Percentiles rank a stretch among this genome's conserved stretches.
Conservation (phyloP, 2,888 invertebrate genomes). For the Cantharis rustica region DNA sequence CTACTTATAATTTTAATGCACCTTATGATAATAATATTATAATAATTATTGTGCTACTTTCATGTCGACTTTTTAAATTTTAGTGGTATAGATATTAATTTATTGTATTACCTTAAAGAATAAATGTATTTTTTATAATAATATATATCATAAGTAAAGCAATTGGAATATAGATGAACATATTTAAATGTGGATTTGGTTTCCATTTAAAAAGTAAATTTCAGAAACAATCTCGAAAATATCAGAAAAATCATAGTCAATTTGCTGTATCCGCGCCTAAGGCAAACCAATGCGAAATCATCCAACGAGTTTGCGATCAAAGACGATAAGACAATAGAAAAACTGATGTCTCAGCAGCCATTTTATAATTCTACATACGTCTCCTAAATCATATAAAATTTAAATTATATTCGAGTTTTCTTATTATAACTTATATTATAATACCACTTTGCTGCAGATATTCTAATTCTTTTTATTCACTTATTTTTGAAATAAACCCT, state of each 20-base stretch:
- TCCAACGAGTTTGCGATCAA: slow-evolving; percentile 15
- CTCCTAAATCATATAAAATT: background rate
- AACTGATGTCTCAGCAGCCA: slow-evolving; percentile 42
- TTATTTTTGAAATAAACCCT: background rate
- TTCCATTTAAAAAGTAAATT: slow-evolving; percentile 8
- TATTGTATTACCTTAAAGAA: background rate
- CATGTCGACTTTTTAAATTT: too few relatives aligned
- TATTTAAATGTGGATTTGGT: background rate
- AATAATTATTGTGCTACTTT: too few relatives aligned
- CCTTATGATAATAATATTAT: too few relatives aligned
- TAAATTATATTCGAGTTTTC: background rate
- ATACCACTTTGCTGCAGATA: background rate
- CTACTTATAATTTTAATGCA: too few relatives aligned
- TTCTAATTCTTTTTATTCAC: background rate
- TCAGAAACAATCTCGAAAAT: slow-evolving; percentile 23
- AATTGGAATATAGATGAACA: background rate
- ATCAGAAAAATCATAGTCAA: slow-evolving; percentile 23
- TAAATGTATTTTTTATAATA: background rate
- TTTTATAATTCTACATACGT: slow-evolving; percentile 4
- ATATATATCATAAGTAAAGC: background rate
- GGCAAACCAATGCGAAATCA: slow-evolving; percentile 32
- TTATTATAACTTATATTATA: background rate
- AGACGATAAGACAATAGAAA: slow-evolving; percentile 39
- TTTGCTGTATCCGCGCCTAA: slow-evolving; percentile 19
- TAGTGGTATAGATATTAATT: background rate